Evolutionary conservation across 1,140 invertebrate species (phyloP).

Genomic region (Ruditapes philippinarum): DNA sequence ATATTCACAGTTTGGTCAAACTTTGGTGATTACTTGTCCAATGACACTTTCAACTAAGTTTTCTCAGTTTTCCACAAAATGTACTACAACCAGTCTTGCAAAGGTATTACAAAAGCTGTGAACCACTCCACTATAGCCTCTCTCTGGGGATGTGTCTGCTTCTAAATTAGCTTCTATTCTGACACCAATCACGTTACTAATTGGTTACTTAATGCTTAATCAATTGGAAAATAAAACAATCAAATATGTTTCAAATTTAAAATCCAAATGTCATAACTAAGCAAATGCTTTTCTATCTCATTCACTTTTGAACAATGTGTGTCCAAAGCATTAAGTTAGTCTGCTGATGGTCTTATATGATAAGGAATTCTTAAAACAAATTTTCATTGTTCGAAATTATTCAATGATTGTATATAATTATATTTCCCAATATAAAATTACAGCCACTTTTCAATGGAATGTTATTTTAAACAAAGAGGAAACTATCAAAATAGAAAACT

Average conservation of each 20-base stretch:
- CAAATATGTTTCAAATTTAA: slow-evolving; percentile 10
- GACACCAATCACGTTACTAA: slow-evolving; percentile 43
- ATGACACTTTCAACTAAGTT: slow-evolving; percentile 35
- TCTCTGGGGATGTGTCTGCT: slow-evolving; percentile 20
- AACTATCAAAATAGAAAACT: neutral
- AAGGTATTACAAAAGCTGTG: neutral
- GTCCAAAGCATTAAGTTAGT: neutral
- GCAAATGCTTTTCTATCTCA: neutral
- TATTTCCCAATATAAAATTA: neutral
- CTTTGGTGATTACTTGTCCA: slow-evolving; percentile 25
- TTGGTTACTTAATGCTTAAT: slow-evolving; percentile 29
- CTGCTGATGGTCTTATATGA: neutral
- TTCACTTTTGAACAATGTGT: neutral
- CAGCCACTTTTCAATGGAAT: slow-evolving; percentile 16
- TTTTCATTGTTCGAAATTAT: neutral
- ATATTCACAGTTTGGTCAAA: slow-evolving; percentile 18
- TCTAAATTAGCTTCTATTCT: neutral
- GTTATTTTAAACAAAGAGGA: neutral
- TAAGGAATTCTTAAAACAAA: neutral
- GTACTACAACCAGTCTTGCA: neutral
- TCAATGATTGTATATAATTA: neutral
- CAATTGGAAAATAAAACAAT: neutral
- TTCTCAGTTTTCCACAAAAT: slow-evolving; percentile 14
- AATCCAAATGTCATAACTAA: neutral
- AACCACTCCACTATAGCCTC: slow-evolving; percentile 31